These are phyloP conservation scores for Orthonychiurus folsomi DNA, from an alignment of 2,888 invertebrate genomes.

Conservation along the genomic window DNA sequence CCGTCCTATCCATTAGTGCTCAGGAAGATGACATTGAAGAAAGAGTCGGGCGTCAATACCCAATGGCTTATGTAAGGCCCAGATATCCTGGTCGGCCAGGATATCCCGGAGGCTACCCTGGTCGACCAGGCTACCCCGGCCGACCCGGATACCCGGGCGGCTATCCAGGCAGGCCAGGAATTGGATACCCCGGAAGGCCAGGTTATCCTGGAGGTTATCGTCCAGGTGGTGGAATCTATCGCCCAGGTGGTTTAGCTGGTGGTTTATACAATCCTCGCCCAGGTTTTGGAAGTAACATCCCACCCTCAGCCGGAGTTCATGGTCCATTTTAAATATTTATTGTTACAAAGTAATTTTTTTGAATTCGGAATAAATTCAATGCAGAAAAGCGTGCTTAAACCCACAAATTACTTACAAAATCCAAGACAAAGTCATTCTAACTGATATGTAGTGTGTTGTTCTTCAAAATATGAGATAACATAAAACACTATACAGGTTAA, in stretches of 20 bases:
- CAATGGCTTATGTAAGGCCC: no score
- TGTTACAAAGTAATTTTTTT: no score
- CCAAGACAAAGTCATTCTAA: no score
- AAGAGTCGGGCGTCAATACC: no score
- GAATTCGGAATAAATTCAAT: neutral
- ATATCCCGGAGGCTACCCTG: neutral
- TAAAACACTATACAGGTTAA: no score
- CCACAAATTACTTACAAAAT: no score
- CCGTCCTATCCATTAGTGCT: neutral
- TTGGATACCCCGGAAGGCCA: neutral
- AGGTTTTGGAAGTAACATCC: neutral
- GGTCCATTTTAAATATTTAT: neutral
- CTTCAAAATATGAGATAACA: no score
- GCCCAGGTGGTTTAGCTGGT: neutral
- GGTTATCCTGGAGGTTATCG: neutral
- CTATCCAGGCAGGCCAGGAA: neutral
- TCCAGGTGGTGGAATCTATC: neutral
- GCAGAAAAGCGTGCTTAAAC: no score
- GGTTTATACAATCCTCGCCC: neutral
- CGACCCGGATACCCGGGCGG: neutral
- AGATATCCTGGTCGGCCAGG: neutral
- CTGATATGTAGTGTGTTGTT: no score
- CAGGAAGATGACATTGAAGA: neutral
- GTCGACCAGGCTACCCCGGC: neutral
- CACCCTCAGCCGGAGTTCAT: neutral